Evolutionary conservation across 2,888 invertebrate genomes (phyloP), one percentile per base, ranked within the genome.

Genomic region (Encarsia formosa): DNA sequence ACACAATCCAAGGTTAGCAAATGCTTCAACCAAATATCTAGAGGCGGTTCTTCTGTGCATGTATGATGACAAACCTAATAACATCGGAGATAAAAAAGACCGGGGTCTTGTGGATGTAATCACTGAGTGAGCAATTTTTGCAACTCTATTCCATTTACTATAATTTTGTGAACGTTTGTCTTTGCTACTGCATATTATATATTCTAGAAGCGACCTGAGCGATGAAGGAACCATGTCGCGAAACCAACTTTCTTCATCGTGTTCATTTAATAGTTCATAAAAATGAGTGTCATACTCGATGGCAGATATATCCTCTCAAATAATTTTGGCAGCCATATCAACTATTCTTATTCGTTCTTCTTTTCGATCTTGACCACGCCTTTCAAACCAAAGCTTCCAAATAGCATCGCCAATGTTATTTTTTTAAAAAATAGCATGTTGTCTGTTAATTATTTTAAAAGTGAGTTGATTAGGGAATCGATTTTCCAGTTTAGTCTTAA

Each of bases 111-210:
- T 32, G 5, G 15, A 48, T 3, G 23, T 32, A 13, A 48, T 48
- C 16, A 48, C 24, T 32, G 26, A 24, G 41, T 48, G 48, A 2
- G 29, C 31, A 20, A 47, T 39, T 16, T 31, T 39, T n/a, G 20
- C 11, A 22, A 44, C 5, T 35, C 23, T n/a, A 9, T 34, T 6
- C 22, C 19, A 43, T 35, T 23, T 23, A 18, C 35, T 15, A 2
- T 34, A 1, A 16, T 16, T 9, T 44, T 15, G 22, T n/a, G n/a
- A n/a, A n/a, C n/a, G n/a, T 3, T 15, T 23, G 11, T 13, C n/a
- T 26, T 35, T 24, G 23, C 22, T 38, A 20, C 26, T 15, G 18
- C 3, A 23, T 29, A 38, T 38, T 2, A 46, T 38, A n/a, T 38
- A 15, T 29, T 38, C 19, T 24, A 44, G 23, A 44, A 44, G 22